Evolutionary conservation across 2,797 vertebrate species (phyloP).

Genomic region (Anisognathus igniventris): DNA sequence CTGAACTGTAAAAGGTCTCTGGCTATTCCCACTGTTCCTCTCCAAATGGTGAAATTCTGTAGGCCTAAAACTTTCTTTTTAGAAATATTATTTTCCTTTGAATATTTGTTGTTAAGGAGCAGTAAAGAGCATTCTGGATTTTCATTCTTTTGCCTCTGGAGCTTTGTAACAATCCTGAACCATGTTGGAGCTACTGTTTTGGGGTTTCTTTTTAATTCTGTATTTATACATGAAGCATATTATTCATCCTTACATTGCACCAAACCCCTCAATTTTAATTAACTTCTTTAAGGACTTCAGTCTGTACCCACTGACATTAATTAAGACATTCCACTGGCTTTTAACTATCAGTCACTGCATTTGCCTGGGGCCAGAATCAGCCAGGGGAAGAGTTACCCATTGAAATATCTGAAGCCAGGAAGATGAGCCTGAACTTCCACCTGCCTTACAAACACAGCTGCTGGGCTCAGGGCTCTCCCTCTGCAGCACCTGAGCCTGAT

Average conservation of each 20-base stretch:
- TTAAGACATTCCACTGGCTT: background rate
- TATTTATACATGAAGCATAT: background rate
- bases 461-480: background rate
- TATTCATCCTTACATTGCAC: background rate
- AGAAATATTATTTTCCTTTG: background rate
- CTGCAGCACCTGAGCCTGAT: background rate
- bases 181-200: background rate
- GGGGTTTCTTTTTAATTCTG: background rate
- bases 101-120: background rate
- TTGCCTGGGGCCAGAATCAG: background rate
- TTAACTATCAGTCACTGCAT: background rate
- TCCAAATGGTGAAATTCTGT: background rate
- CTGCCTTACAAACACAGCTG: background rate
- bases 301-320: slow-evolving; percentile 28
- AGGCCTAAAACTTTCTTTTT: background rate
- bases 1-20: background rate
- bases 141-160: background rate
- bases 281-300: slow-evolving; percentile 16
- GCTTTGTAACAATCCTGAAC: background rate
- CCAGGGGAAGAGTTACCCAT: background rate
- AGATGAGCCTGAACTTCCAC: background rate
- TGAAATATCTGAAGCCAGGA: background rate
- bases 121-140: background rate
- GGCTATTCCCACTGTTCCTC: background rate
- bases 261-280: slow-evolving; percentile 19